Percentiles rank a stretch among this genome's conserved stretches.
These are phyloP conservation scores for Thymelicus lineola DNA, from an alignment of 2,888 invertebrate genomes.

Conservation along the genomic window DNA sequence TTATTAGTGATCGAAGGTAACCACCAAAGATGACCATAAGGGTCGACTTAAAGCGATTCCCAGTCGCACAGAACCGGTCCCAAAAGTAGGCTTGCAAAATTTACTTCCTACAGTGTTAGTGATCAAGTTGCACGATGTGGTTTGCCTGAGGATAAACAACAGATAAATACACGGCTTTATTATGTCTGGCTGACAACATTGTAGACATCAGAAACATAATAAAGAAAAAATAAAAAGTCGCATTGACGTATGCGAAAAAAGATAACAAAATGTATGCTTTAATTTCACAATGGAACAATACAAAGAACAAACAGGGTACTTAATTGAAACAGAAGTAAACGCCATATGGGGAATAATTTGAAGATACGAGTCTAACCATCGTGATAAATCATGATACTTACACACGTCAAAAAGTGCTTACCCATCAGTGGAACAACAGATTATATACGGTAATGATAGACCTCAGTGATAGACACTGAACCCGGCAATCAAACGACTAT, in stretches of 20 bases:
- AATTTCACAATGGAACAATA: constrained; percentile 47
- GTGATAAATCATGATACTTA: constrained; percentile 75
- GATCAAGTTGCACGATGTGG: constrained; percentile 42
- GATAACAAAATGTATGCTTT: constrained; percentile 24
- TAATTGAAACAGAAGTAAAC: constrained; percentile 51
- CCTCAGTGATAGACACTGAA: constrained; percentile 63
- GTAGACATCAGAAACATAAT: constrained; percentile 36
- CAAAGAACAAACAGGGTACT: constrained; percentile 41
- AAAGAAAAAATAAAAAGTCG: constrained; percentile 31
- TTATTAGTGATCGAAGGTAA: too few relatives aligned
- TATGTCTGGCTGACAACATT: constrained; percentile 24
- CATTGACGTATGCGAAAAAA: constrained; percentile 32
- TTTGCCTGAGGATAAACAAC: constrained; percentile 36
- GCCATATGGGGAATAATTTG: constrained; percentile 57
- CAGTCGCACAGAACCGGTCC: constrained; percentile 69
- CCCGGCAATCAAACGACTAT: constrained; percentile 73
- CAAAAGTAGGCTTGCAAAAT: constrained; percentile 77
- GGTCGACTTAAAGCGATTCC: constrained; percentile 59
- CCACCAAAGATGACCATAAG: constrained; percentile 39
- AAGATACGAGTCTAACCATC: constrained; percentile 52
- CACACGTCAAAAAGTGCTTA: constrained; percentile 72
- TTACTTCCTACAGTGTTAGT: constrained; percentile 53
- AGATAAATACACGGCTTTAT: constrained; percentile 16
- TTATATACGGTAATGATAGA: constrained; percentile 75
- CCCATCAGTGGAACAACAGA: constrained; percentile 64